These are phyloP conservation scores for Euwallacea similis DNA, from an alignment of 1,140 invertebrate genomes.

Conservation along the genomic window DNA sequence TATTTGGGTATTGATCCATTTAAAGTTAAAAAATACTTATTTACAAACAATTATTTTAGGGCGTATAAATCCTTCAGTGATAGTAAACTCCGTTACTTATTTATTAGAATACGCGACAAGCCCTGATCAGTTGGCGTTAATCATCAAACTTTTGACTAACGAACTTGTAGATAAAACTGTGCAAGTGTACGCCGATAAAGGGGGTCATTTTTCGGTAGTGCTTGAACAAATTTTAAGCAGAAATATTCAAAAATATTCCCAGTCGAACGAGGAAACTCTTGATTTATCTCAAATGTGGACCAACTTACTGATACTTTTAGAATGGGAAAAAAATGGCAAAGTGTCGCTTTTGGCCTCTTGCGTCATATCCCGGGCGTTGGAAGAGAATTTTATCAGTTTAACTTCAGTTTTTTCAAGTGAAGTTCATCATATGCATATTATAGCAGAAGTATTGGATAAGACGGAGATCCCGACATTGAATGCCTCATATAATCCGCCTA, in stretches of 20 bases:
- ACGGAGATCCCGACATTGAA: constrained; percentile 51
- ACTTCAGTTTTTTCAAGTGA: constrained; percentile 52
- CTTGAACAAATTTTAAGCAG: constrained; percentile 55
- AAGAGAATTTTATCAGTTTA: constrained; percentile 56
- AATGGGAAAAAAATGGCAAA: constrained; percentile 59
- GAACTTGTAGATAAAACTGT: constrained; percentile 50
- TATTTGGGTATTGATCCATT: constrained; percentile 54
- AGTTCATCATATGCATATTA: constrained; percentile 55
- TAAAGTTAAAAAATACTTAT: constrained; percentile 14
- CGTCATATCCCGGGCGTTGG: constrained; percentile 56
- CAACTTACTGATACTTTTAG: constrained; percentile 57
- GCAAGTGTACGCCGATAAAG: constrained; percentile 51
- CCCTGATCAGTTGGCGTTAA: constrained; percentile 57
- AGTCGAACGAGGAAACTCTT: constrained; percentile 38
- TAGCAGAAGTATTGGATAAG: constrained; percentile 55
- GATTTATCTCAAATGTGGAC: constrained; percentile 53
- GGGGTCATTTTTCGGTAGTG: constrained; percentile 58
- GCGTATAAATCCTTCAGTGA: constrained; percentile 58
- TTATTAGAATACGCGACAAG: constrained; percentile 59
- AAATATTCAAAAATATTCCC: constrained; percentile 43
- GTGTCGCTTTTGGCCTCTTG: constrained; percentile 54
- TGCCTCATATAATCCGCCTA: constrained; percentile 50
- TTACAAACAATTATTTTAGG: constrained; percentile 51
- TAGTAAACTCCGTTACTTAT: constrained; percentile 59
- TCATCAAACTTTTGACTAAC: constrained; percentile 57